A percentile compares a stretch with the other conserved stretches of the same genome.
Evolutionary conservation across 2,888 invertebrate species (phyloP).

Genomic region (Lithophane ornitopus): DNA sequence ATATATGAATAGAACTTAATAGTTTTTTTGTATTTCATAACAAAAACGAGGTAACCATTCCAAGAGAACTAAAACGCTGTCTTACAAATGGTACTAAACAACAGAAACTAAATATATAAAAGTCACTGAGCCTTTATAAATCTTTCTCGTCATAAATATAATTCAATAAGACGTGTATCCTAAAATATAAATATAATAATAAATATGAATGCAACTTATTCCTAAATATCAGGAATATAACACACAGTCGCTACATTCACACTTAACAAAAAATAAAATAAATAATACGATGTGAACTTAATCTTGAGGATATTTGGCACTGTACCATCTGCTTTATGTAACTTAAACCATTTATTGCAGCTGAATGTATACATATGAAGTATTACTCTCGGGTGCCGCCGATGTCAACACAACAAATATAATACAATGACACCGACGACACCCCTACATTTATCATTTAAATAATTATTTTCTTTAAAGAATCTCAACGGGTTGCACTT

Average conservation of each 20-base stretch:
- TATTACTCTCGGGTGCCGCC: conserved; percentile 68
- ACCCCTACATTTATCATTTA: conserved; percentile 76
- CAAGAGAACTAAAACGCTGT: conserved; percentile 86
- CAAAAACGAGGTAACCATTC: conserved; percentile 73
- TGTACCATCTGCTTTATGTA: conserved; percentile 84
- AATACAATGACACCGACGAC: conserved; percentile 82
- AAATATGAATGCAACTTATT: conserved; percentile 90
- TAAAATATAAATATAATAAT: conserved; percentile 89
- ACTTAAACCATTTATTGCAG: conserved; percentile 80
- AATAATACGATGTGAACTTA: conserved; percentile 87
- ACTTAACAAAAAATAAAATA: conserved; percentile 85
- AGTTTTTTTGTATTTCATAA: conserved; percentile 60
- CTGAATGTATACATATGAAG: conserved; percentile 73
- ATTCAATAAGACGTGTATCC: conserved; percentile 82
- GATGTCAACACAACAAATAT: conserved; percentile 82
- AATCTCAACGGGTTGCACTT: conserved; percentile 90
- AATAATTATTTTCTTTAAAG: conserved; percentile 85
- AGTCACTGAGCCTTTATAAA: conserved; percentile 89
- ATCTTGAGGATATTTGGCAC: conserved; percentile 90
- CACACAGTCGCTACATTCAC: conserved; percentile 90
- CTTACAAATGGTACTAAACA: conserved; percentile 79
- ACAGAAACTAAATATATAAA: conserved; percentile 77
- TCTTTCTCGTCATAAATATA: conserved; percentile 83
- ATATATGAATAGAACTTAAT: conserved; percentile 65
- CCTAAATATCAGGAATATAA: conserved; percentile 91